Conservation (phyloP, 2,888 invertebrate species). For the Tipula unca region DNA sequence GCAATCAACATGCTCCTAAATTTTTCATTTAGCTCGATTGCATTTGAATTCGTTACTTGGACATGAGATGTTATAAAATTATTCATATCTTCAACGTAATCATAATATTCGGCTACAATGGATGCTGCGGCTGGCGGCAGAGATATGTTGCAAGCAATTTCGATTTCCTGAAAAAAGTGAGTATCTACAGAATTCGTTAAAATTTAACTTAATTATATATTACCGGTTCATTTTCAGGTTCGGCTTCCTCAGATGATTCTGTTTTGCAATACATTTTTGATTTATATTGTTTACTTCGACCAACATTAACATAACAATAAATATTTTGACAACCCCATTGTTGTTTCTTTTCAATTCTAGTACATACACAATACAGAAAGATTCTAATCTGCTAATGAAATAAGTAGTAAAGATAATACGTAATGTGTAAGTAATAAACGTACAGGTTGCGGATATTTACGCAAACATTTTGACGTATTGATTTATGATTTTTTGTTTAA, state of each 20-base stretch:
- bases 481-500: too few relatives aligned
- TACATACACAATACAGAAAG: not conserved
- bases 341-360: too few relatives aligned
- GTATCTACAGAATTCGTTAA: not conserved
- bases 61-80: conserved; percentile 24
- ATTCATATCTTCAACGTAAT: conserved; percentile 3
- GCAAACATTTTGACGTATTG: too few relatives aligned
- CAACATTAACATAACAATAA: not conserved
- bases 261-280: not conserved
- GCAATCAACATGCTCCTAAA: conserved; percentile 32
- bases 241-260: not conserved
- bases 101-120: not conserved
- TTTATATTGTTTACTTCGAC: not conserved
- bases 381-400: not conserved
- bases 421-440: too few relatives aligned
- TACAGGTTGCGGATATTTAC: too few relatives aligned
- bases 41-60: conserved; percentile 26
- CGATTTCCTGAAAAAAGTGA: not conserved
- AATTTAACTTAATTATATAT: not conserved
- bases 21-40: conserved; percentile 31
- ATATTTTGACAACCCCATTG: too few relatives aligned
- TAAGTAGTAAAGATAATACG: not conserved
- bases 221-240: not conserved
- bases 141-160: not conserved
- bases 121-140: not conserved